Conservation (phyloP, 2,888 invertebrate genomes). For the Hirtodrosophila cameraria region DNA sequence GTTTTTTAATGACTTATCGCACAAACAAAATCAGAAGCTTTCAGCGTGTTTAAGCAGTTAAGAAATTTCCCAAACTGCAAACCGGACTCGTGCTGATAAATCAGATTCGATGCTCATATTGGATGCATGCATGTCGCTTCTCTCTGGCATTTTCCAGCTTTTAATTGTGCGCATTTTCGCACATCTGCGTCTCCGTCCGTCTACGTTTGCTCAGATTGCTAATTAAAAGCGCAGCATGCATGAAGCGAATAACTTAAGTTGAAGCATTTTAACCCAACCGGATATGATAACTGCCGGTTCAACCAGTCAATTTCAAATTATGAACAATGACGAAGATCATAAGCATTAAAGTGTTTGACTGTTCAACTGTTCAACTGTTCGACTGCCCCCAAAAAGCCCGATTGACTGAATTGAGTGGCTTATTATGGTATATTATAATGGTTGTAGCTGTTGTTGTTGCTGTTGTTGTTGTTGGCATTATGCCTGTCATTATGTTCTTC, state of each 20-base stretch:
- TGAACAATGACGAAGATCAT: slow-evolving; percentile 56
- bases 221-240: slow-evolving; percentile 55
- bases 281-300: slow-evolving; percentile 55
- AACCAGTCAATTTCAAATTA: slow-evolving; percentile 68
- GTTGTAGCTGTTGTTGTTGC: neutral
- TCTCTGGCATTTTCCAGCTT: slow-evolving; percentile 53
- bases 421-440: slow-evolving; percentile 30
- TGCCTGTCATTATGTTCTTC: slow-evolving; percentile 57
- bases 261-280: slow-evolving; percentile 53
- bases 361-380: slow-evolving; percentile 29
- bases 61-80: neutral
- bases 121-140: slow-evolving; percentile 34
- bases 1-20: neutral
- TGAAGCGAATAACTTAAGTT: slow-evolving; percentile 28
- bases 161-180: slow-evolving; percentile 60
- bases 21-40: too few species aligned
- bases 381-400: slow-evolving; percentile 49
- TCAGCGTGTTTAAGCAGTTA: too few species aligned
- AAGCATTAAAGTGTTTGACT: too few species aligned
- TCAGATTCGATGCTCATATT: slow-evolving; percentile 2
- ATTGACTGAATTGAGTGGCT: slow-evolving; percentile 28
- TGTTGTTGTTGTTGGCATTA: slow-evolving; percentile 13
- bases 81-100: slow-evolving; percentile 13
- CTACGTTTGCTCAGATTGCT: slow-evolving; percentile 47
- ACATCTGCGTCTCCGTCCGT: slow-evolving; percentile 32